Conservation (phyloP, 2,113 vertebrate genomes). For the Pseudorasbora parva region DNA sequence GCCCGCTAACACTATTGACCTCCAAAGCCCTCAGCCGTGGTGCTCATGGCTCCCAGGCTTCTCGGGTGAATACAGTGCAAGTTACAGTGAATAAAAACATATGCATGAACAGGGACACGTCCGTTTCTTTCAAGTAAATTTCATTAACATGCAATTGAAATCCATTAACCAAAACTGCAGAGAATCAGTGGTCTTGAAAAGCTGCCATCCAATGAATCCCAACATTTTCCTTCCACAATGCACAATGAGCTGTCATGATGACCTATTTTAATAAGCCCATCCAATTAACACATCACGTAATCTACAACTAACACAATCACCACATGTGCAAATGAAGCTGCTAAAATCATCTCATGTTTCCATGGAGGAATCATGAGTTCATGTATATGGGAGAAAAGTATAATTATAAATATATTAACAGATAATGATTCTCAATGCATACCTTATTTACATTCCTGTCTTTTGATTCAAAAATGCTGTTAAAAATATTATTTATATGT, state of each 20-base stretch:
- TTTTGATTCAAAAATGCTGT: not conserved
- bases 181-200: not conserved
- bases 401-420: not conserved
- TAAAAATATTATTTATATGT: not conserved
- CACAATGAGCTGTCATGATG: not conserved
- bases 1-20: not conserved
- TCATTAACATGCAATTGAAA: not conserved
- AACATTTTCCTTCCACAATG: not conserved
- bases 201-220: not conserved
- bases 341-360: not conserved
- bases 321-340: slow-evolving; percentile 1
- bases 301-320: slow-evolving; percentile 6
- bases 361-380: not conserved
- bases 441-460: not conserved
- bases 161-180: not conserved
- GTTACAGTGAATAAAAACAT: not conserved
- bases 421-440: no score
- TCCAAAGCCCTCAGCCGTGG: not conserved
- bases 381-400: not conserved
- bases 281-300: not conserved
- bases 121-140: not conserved
- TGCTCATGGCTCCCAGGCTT: not conserved
- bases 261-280: not conserved
- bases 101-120: not conserved
- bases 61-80: not conserved